A percentile compares a stretch with the other conserved stretches of the same genome.
These are phyloP conservation scores for Styela plicata DNA, from an alignment of 23 tunicate genomes.

Conservation along the genomic window DNA sequence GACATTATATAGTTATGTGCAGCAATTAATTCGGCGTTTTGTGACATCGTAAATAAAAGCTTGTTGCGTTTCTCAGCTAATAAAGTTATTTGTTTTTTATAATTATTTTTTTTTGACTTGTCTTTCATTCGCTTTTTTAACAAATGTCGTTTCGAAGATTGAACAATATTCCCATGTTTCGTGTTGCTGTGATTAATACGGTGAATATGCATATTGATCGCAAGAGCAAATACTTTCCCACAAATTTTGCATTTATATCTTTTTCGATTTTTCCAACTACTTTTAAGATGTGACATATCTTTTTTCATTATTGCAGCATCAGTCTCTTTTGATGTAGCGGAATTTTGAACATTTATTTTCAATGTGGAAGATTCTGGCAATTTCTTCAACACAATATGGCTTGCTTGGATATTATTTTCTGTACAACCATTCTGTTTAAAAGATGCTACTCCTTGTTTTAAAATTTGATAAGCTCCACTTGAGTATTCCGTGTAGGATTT, in stretches of 20 bases:
- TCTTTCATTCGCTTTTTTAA: not conserved
- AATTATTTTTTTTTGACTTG: no score
- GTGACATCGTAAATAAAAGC: not conserved
- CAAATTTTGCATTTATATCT: not conserved
- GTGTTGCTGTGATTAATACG: constrained; percentile 13
- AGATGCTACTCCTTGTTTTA: no score
- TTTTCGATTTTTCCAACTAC: not conserved
- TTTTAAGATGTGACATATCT: not conserved
- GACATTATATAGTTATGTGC: not conserved
- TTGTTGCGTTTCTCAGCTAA: not conserved
- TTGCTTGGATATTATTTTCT: no score
- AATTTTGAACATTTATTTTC: not conserved
- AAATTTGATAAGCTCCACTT: no score
- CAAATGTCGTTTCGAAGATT: not conserved
- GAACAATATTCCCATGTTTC: not conserved
- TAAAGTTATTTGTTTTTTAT: not conserved
- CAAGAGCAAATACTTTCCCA: not conserved
- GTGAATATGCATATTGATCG: constrained; percentile 12
- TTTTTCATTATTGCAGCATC: not conserved
- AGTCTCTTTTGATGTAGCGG: not conserved
- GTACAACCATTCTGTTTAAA: no score
- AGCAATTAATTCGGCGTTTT: not conserved
- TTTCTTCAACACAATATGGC: no score
- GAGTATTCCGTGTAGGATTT: no score
- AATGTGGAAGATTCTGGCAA: not conserved